These are phyloP conservation scores for Vanacampus margaritifer DNA, from an alignment of 2,113 vertebrate species.

Conservation along the genomic window DNA sequence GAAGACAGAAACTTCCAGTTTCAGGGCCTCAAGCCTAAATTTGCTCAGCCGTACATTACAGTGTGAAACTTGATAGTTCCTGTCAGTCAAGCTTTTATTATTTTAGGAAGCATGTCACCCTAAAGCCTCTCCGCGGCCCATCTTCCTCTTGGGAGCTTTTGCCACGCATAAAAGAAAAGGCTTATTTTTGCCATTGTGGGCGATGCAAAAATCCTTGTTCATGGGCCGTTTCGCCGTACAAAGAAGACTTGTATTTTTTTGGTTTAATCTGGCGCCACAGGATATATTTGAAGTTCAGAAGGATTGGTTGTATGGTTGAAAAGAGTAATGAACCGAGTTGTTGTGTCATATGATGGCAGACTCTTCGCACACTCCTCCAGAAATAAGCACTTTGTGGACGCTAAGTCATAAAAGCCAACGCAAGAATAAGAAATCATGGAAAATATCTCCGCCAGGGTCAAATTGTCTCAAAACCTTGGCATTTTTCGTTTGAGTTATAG, in stretches of 20 bases:
- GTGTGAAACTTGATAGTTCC: neutral
- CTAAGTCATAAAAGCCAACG: neutral
- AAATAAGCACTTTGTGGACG: neutral
- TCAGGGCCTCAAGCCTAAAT: neutral
- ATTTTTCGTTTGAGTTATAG: neutral
- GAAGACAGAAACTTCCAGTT: neutral
- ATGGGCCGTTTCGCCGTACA: conserved; percentile 18
- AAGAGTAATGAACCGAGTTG: neutral
- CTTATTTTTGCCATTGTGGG: conserved; percentile 17
- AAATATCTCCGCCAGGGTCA: neutral
- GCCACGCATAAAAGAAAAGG: conserved; percentile 12
- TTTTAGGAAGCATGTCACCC: neutral
- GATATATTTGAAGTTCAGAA: conserved; percentile 5
- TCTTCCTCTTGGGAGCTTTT: conserved; percentile 14
- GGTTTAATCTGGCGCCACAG: conserved; percentile 18
- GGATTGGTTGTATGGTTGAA: conserved; percentile 4
- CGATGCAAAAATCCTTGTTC: conserved; percentile 29
- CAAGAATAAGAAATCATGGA: neutral
- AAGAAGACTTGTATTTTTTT: conserved; percentile 34
- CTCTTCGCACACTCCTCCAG: neutral
- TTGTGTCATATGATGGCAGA: conserved; percentile 16
- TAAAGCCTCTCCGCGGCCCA: conserved; percentile 8
- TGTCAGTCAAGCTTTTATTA: neutral
- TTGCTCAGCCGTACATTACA: neutral
- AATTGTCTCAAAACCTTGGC: neutral